These are phyloP conservation scores for Xanthostigma xanthostigma DNA, from an alignment of 2,888 invertebrate genomes.

Conservation along the genomic window DNA sequence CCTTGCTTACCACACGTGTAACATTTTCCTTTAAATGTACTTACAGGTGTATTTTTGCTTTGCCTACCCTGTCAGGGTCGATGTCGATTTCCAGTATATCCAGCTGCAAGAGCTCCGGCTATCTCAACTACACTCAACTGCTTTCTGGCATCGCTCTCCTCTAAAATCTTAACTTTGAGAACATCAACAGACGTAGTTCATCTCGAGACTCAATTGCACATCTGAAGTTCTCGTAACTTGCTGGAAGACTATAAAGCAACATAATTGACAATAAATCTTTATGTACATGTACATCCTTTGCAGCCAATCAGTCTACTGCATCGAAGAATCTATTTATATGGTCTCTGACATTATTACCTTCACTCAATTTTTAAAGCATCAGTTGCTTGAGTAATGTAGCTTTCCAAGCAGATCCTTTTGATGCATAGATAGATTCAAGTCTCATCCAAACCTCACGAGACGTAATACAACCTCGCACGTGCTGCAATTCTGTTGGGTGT, in stretches of 20 bases:
- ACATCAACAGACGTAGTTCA: slow-evolving; percentile 15
- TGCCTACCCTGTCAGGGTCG: too few species aligned
- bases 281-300: slow-evolving; percentile 16
- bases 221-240: slow-evolving; percentile 19
- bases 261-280: slow-evolving; percentile 18
- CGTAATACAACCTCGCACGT: slow-evolving; percentile 19
- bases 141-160: slow-evolving; percentile 15
- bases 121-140: slow-evolving; percentile 9
- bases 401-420: slow-evolving; percentile 24
- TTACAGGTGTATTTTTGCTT: not conserved
- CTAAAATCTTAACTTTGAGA: slow-evolving; percentile 15
- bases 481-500: slow-evolving; percentile 18
- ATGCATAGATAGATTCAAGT: slow-evolving; percentile 21
- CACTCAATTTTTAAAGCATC: slow-evolving; percentile 20
- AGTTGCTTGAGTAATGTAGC: slow-evolving; percentile 24
- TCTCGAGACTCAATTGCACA: slow-evolving; percentile 22
- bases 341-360: slow-evolving; percentile 19
- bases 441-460: slow-evolving; percentile 23
- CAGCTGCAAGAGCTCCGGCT: not conserved
- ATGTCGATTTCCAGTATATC: too few species aligned
- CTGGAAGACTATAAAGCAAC: slow-evolving; percentile 20
- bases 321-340: slow-evolving; percentile 23
- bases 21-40: not conserved
- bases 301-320: slow-evolving; percentile 20
- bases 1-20: not conserved